These are phyloP conservation scores for Alcis repandata DNA, from an alignment of 2,888 invertebrate species.

Conservation along the genomic window DNA sequence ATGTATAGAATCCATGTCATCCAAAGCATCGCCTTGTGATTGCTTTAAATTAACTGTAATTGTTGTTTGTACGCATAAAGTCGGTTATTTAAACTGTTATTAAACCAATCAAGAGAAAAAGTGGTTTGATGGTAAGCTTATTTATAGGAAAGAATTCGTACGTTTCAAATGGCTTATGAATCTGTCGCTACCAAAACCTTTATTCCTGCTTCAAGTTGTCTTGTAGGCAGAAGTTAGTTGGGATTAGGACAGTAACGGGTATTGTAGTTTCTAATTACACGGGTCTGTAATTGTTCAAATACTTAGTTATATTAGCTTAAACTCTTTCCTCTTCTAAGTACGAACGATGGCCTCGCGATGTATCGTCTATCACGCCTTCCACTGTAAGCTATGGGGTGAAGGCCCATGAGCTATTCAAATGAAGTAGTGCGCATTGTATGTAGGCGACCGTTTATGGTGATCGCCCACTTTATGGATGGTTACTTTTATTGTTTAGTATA, in stretches of 20 bases:
- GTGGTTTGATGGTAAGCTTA: background rate
- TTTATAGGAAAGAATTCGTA: no score
- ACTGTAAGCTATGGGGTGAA: slow-evolving; percentile 9
- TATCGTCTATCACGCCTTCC: background rate
- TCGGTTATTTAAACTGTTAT: slow-evolving; percentile 11
- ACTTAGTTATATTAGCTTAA: background rate
- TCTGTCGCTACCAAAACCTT: no score
- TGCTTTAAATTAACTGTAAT: slow-evolving; percentile 21
- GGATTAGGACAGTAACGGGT: no score
- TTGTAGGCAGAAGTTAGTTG: no score
- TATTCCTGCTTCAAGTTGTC: no score
- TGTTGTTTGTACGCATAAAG: slow-evolving; percentile 15
- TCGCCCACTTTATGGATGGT: slow-evolving; percentile 7
- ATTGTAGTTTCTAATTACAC: no score
- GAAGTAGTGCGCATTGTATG: slow-evolving; percentile 8
- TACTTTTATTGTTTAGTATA: background rate
- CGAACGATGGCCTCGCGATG: background rate
- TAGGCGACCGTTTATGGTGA: slow-evolving; percentile 9
- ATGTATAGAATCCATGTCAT: background rate
- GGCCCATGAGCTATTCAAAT: slow-evolving; percentile 21
- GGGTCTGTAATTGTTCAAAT: no score
- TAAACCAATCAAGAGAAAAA: slow-evolving; percentile 1
- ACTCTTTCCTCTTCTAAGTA: background rate
- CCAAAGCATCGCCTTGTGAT: background rate
- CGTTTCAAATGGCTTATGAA: no score